Conservation (phyloP, 2,113 vertebrate genomes). For the Illadopsis cleaveri region DNA sequence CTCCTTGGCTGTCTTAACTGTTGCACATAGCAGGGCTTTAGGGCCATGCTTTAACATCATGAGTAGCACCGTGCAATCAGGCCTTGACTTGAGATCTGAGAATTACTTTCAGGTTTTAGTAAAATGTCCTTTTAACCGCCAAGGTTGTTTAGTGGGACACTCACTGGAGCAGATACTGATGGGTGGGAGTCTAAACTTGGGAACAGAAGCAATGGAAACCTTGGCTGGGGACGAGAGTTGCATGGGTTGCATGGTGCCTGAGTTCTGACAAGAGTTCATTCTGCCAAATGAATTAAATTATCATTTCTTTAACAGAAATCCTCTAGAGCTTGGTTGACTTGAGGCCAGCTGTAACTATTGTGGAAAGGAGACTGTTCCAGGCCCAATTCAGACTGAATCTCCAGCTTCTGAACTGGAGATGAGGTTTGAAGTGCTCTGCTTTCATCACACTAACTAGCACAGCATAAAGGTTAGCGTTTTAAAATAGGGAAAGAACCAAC, state of each 20-base stretch:
- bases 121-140: neutral
- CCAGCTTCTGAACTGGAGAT: neutral
- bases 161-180: rapidly evolving
- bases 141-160: neutral
- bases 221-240: neutral
- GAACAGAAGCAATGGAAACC: neutral
- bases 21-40: neutral
- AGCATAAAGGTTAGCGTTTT: neutral
- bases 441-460: neutral
- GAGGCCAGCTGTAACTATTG: neutral
- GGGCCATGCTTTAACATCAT: neutral
- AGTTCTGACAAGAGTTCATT: neutral
- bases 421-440: neutral
- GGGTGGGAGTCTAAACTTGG: neutral
- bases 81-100: neutral
- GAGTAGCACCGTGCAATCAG: neutral
- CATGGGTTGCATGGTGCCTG: neutral
- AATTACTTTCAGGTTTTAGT: neutral
- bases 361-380: neutral
- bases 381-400: neutral
- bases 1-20: neutral
- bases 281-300: neutral
- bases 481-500: neutral
- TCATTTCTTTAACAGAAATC: neutral
- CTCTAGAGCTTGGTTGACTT: neutral